phyloP scores from a whole-genome alignment of 2,113 vertebrate genomes.

The Arvicanthis niloticus region DNA sequence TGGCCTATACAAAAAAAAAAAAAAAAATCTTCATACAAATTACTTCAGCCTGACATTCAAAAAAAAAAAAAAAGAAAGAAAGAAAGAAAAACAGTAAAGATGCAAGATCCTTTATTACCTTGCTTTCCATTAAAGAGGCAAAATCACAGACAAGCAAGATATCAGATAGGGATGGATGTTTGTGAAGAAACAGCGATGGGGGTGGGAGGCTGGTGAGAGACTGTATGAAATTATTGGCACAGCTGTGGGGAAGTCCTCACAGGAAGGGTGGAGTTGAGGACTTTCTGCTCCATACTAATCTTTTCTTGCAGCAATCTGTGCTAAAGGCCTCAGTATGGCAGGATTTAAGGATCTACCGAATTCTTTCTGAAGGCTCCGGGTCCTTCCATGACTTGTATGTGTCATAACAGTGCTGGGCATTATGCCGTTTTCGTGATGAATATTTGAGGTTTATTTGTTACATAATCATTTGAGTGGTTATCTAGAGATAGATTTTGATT shows the following conservation, averaged over 20 bases:
- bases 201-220: too few relatives aligned
- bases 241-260: neutral
- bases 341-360: neutral
- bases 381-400: accelerated
- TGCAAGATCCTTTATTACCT: neutral
- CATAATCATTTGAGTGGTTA: neutral
- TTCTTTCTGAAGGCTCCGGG: neutral
- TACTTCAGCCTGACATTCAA: neutral
- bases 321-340: neutral
- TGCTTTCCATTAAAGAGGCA: neutral
- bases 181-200: neutral
- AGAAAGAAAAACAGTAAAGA: neutral
- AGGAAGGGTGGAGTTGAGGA: neutral
- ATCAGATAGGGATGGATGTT: neutral
- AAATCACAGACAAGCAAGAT: neutral
- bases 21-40: neutral
- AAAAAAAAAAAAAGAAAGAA: neutral
- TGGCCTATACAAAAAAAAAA: neutral
- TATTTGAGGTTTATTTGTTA: neutral
- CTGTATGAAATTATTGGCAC: neutral
- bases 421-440: neutral
- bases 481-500: neutral
- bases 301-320: neutral
- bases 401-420: neutral
- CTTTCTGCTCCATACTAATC: too few relatives aligned